These are phyloP conservation scores for Cossypha caffra DNA, from an alignment of 2,797 vertebrate species.

Conservation along the genomic window DNA sequence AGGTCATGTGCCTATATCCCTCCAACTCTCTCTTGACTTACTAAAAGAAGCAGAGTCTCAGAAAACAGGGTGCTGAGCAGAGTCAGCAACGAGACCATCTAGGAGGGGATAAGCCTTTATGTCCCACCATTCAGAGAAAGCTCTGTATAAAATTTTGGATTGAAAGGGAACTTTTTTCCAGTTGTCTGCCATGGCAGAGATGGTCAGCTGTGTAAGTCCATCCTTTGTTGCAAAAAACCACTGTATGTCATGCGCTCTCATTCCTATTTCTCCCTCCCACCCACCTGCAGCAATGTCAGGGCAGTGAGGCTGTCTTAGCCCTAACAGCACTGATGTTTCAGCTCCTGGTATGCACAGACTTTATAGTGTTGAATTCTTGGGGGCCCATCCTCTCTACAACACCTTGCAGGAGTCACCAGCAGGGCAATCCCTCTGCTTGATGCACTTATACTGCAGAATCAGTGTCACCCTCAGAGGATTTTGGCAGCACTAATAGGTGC, in stretches of 20 bases:
- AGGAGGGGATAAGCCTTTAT: neutral
- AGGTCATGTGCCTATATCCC: neutral
- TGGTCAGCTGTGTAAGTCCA: neutral
- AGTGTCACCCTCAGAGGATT: neutral
- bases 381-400: neutral
- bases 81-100: neutral
- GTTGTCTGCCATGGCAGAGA: neutral
- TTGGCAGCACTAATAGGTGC: neutral
- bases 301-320: neutral
- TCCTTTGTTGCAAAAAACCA: neutral
- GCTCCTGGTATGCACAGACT: neutral
- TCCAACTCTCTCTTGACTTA: neutral
- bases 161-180: neutral
- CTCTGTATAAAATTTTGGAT: neutral
- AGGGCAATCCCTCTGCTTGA: neutral
- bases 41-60: neutral
- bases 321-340: neutral
- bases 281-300: neutral
- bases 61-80: neutral
- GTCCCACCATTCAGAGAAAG: neutral
- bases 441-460: neutral
- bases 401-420: neutral
- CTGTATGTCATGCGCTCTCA: accelerated
- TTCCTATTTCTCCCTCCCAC: neutral
- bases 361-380: neutral